These are phyloP conservation scores for Heterohyrax brucei DNA, from an alignment of 2,797 vertebrate species.

Conservation along the genomic window DNA sequence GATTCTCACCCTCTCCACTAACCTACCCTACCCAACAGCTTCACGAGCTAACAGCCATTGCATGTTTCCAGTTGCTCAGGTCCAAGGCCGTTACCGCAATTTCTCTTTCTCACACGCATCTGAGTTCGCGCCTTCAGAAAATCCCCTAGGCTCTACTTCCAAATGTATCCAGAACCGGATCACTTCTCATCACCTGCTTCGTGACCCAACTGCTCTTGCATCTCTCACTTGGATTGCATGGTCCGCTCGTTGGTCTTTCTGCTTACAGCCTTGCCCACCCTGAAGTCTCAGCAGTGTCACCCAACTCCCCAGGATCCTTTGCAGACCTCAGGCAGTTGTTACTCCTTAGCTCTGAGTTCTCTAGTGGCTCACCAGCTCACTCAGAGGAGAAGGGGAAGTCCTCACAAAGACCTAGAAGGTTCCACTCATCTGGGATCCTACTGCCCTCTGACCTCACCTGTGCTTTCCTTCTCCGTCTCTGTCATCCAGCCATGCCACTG, in stretches of 20 bases:
- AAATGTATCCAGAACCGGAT: not conserved
- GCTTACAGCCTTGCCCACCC: not conserved
- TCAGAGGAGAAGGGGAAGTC: not conserved
- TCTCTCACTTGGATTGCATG: not conserved
- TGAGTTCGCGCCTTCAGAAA: constrained; percentile 21
- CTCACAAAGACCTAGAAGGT: not conserved
- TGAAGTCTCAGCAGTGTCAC: not conserved
- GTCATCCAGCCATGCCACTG: not conserved
- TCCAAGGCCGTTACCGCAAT: not conserved
- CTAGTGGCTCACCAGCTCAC: not conserved
- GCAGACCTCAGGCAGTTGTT: not conserved
- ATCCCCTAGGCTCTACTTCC: constrained; percentile 1
- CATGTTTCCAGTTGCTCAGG: not conserved
- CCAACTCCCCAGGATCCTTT: not conserved
- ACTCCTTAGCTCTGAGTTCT: not conserved
- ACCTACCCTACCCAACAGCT: not conserved
- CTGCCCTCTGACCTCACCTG: not conserved
- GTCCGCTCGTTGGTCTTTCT: not conserved
- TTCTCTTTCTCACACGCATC: constrained; percentile 9
- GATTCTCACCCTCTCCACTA: not conserved
- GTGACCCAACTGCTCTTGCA: not conserved
- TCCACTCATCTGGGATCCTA: not conserved
- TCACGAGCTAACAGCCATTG: constrained; percentile 22
- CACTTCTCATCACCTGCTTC: constrained; percentile 1
- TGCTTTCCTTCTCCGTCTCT: not conserved